A percentile compares a stretch with the other conserved stretches of the same genome.
These are phyloP conservation scores for Drosophila kepulauana DNA, from an alignment of 1,140 invertebrate genomes.

Conservation along the genomic window DNA sequence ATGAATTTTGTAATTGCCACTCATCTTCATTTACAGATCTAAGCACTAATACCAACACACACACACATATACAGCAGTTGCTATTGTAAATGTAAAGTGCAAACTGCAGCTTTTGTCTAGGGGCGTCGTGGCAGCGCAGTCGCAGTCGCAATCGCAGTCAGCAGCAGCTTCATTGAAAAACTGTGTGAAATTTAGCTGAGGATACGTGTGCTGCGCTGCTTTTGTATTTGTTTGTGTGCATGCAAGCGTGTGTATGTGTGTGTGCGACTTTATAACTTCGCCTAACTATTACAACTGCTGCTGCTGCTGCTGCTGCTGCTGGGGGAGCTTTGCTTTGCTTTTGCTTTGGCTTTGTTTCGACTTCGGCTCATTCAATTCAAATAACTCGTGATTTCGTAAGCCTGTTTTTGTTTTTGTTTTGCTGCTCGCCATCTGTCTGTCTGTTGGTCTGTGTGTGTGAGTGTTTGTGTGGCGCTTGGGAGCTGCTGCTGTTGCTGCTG, in stretches of 20 bases:
- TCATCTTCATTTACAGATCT: constrained; percentile 46
- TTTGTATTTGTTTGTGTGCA: not conserved
- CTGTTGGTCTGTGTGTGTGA: constrained; percentile 11
- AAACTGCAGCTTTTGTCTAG: constrained; percentile 48
- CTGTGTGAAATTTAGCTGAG: constrained; percentile 53
- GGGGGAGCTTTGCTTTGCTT: not conserved
- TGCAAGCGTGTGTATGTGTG: constrained; percentile 13
- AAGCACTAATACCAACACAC: not conserved
- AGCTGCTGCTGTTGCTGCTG: constrained; percentile 65
- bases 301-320: not conserved
- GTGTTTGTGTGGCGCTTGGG: constrained; percentile 24
- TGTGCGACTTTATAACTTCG: constrained; percentile 44
- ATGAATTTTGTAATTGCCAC: constrained; percentile 61
- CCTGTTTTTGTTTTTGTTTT: constrained; percentile 62
- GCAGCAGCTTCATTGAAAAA: constrained; percentile 53
- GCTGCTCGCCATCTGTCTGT: not conserved
- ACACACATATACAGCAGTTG: constrained; percentile 11
- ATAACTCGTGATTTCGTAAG: constrained; percentile 83
- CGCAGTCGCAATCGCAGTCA: constrained; percentile 13
- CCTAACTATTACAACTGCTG: constrained; percentile 53
- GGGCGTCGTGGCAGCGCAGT: constrained; percentile 25
- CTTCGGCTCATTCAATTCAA: constrained; percentile 78
- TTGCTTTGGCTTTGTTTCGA: constrained; percentile 38
- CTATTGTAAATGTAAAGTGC: constrained; percentile 58
- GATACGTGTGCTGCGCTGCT: constrained; percentile 38